These are phyloP conservation scores for Standfussiana lucernea DNA, from an alignment of 2,888 invertebrate species.

Conservation along the genomic window DNA sequence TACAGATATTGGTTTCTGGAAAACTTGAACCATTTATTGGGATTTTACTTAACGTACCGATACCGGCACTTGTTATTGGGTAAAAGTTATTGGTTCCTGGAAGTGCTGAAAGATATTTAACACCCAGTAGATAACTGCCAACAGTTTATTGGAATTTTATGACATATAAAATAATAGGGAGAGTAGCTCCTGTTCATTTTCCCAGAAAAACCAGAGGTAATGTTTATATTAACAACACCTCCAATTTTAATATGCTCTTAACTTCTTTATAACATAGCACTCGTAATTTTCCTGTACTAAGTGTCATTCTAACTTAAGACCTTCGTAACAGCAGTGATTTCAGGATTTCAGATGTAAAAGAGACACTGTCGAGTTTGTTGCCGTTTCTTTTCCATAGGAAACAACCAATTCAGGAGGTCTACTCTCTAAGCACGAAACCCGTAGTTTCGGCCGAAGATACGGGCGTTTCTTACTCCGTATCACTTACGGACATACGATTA, in stretches of 20 bases:
- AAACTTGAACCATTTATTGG: background rate
- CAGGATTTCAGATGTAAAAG: background rate
- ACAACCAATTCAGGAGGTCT: background rate
- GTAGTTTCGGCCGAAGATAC: too few species aligned
- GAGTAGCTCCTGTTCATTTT: background rate
- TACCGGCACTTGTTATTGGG: too few species aligned
- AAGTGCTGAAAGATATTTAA: background rate
- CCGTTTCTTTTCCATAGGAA: background rate
- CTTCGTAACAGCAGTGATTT: background rate
- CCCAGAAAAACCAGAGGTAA: background rate
- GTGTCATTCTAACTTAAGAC: background rate
- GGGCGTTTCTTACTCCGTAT: too few species aligned
- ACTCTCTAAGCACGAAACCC: too few species aligned
- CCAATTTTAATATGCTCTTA: background rate
- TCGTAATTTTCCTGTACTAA: background rate
- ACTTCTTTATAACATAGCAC: background rate
- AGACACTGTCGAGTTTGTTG: background rate
- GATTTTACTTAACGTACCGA: background rate
- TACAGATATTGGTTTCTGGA: background rate
- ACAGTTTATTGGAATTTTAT: slow-evolving; percentile 1
- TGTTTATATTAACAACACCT: background rate
- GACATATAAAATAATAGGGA: background rate
- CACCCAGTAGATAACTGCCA: background rate
- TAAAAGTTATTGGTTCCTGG: slow-evolving; percentile 1
- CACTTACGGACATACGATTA: too few species aligned